Base-by-base conservation (phyloP, 2,797 vertebrate species). In the Sebastes kiyomatsui region DNA sequence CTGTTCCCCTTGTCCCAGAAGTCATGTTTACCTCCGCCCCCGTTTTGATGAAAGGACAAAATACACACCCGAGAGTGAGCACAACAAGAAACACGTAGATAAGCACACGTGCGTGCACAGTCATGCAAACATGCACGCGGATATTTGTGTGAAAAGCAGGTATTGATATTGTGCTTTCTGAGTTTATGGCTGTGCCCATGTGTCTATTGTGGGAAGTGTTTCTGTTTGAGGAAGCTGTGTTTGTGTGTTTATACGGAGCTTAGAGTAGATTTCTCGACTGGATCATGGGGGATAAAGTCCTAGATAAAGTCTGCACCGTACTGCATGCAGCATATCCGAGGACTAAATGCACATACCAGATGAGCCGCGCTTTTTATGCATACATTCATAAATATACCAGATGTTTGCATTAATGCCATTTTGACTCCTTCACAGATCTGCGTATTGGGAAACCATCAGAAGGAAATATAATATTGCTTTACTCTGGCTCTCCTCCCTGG, bases 401-500 rank as follows among this genome's bases (percentile, higher is more conserved):
- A 88, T 88, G 87, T 82, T 89, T 91, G 83, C 78, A 79, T 90
- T 78, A 70, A 87, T 84, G 66, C 61, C 76, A 80, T 86, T 82
- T 80, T 12, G 33, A 66, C 72, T 77, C 56, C 77, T 83, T 79
- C 59, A n/a, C 79, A 68, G 77, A 88, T 61, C 73, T 85, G 62
- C 78, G 74, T 73, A 81, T 76, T 90, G 79, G 72, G 67, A 93
- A 93, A 72, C 82, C 77, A 88, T 91, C 79, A 82, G 69, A 74
- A 77, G 79, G 84, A 92, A 90, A 92, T 83, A 77, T 72, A 86
- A 89, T 86, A 88, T 86, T 82, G 55, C 72, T 90, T 83, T 77
- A 61, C 77, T 80, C 70, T 80, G 77, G 77, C 75, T 84, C 49
- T 79, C 68, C 71, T 80, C 61, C 69, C 68, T 79, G 77, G 80